These are phyloP conservation scores for Hepsetus odoe DNA, from an alignment of 2,113 vertebrate species.

Conservation along the genomic window DNA sequence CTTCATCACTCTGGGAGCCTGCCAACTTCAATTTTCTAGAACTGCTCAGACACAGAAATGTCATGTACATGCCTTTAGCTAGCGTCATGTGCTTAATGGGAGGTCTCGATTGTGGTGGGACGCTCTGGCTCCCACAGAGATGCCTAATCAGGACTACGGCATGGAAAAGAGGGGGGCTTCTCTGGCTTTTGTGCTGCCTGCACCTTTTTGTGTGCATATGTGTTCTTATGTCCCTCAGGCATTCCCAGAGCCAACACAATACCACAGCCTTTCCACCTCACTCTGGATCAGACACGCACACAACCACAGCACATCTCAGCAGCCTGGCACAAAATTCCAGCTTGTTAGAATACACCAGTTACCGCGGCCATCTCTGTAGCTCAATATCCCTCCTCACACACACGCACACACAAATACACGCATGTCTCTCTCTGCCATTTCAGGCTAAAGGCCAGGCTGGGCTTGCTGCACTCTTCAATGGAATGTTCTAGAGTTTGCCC, in stretches of 20 bases:
- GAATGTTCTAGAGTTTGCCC: constrained; percentile 54
- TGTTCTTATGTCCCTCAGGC: constrained; percentile 66
- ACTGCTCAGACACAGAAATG: constrained; percentile 6
- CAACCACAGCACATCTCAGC: constrained; percentile 38
- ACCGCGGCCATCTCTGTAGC: constrained; percentile 6
- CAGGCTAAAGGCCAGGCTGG: constrained; percentile 51
- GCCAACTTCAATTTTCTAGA: constrained; percentile 13
- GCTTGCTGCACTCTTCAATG: constrained; percentile 43
- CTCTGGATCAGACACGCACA: constrained; percentile 51
- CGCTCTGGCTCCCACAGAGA: constrained; percentile 57
- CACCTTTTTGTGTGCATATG: background rate
- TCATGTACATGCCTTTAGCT: constrained; percentile 29
- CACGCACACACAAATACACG: background rate
- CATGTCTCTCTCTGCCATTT: constrained; percentile 47
- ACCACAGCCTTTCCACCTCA: constrained; percentile 53
- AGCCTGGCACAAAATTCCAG: constrained; percentile 64
- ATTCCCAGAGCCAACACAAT: constrained; percentile 49
- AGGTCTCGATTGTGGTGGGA: constrained; percentile 34
- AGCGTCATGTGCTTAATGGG: constrained; percentile 57
- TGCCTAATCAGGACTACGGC: constrained; percentile 62
- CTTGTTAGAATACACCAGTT: constrained; percentile 53
- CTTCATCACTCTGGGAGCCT: constrained; percentile 4
- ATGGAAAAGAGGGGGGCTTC: constrained; percentile 35
- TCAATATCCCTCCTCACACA: constrained; percentile 29
- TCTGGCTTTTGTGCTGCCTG: background rate